phyloP scores from a whole-genome alignment of 64 coral and sea anemone genomes.

The Astreopora myriophthalma region DNA sequence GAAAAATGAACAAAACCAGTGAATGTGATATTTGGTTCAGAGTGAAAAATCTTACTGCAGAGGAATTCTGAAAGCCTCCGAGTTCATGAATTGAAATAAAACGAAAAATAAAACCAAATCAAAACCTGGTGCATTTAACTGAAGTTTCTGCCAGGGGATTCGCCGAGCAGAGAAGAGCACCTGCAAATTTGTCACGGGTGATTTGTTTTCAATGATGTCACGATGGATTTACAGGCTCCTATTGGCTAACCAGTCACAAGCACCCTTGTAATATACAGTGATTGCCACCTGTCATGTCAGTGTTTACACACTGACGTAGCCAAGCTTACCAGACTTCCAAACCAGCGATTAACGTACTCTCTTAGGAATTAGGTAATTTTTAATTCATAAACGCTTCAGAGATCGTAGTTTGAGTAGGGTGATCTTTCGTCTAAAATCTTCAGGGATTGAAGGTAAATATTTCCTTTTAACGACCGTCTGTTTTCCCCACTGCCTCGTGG shows the following conservation, averaged over 20 bases:
- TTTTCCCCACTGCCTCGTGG: not conserved
- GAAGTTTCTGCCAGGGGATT: not conserved
- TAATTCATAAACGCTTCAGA: constrained; percentile 77
- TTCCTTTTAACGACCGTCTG: not conserved
- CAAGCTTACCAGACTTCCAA: constrained; percentile 56
- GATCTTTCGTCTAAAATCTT: constrained; percentile 31
- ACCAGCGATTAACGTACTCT: constrained; percentile 62
- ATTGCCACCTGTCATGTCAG: constrained; percentile 42
- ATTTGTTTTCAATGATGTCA: constrained; percentile 45
- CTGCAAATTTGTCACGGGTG: constrained; percentile 35
- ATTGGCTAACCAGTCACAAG: not conserved
- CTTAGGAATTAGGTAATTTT: constrained; percentile 86
- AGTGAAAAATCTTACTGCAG: not conserved
- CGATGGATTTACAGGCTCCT: not conserved
- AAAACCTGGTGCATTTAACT: not conserved
- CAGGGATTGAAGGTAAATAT: constrained; percentile 9
- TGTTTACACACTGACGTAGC: constrained; percentile 50
- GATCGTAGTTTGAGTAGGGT: constrained; percentile 63
- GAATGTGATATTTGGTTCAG: not conserved
- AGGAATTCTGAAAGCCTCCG: not conserved
- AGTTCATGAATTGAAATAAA: not conserved
- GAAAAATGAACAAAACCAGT: not conserved
- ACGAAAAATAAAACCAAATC: not conserved
- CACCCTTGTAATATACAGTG: constrained; percentile 13
- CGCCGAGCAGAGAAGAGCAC: not conserved